Percentiles rank a stretch among this genome's conserved stretches.
phyloP scores from a whole-genome alignment of 2,797 vertebrate species.

The Artibeus lituratus region DNA sequence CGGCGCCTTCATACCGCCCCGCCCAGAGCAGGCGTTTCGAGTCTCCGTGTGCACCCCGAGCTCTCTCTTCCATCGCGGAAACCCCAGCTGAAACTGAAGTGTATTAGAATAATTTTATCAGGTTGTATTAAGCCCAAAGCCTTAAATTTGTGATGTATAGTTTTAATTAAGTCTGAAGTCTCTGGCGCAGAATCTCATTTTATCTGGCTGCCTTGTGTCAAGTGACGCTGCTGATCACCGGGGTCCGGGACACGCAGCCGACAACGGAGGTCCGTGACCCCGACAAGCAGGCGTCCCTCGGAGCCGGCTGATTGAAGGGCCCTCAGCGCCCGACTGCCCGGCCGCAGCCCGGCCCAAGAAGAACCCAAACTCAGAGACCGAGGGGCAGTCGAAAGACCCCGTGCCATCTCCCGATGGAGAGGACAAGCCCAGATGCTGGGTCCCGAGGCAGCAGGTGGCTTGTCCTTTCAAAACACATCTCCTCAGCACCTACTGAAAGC shows the following conservation, averaged over 20 bases:
- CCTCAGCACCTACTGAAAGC: neutral
- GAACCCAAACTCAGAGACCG: neutral
- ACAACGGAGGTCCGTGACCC: neutral
- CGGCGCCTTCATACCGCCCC: neutral
- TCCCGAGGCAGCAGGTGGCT: neutral
- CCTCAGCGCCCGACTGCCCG: fast-evolving
- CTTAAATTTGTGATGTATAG: constrained; percentile 77
- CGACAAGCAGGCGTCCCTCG: neutral
- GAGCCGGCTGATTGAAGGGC: neutral
- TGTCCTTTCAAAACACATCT: fast-evolving
- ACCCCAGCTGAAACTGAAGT: constrained; percentile 74
- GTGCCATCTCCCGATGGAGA: neutral
- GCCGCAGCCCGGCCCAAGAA: neutral
- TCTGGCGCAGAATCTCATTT: constrained; percentile 72
- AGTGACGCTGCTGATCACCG: constrained; percentile 56
- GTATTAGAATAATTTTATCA: constrained; percentile 78
- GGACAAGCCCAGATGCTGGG: neutral
- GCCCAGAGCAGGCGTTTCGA: constrained; percentile 49
- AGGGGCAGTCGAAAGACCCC: neutral
- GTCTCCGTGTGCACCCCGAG: constrained; percentile 60
- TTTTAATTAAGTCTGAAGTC: constrained; percentile 83
- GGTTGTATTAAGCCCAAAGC: constrained; percentile 74
- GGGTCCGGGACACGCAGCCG: constrained; percentile 51
- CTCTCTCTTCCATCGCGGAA: constrained; percentile 72
- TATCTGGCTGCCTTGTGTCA: constrained; percentile 59